Conservation (phyloP, 2,113 vertebrate genomes). For the Sylvietta virens region DNA sequence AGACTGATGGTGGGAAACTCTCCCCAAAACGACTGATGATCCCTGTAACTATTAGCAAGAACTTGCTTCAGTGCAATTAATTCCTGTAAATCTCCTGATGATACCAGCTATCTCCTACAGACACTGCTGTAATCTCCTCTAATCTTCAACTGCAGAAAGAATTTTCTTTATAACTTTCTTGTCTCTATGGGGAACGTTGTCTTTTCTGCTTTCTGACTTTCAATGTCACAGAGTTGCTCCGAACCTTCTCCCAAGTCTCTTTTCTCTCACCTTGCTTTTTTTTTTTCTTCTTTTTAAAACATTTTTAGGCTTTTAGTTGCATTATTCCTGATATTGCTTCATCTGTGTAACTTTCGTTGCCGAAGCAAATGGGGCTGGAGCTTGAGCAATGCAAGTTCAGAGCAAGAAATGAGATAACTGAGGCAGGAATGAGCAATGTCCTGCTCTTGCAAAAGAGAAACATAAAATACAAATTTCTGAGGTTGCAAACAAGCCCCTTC, state of each 20-base stretch:
- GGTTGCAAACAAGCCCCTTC: not conserved
- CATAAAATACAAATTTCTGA: not conserved
- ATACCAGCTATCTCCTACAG: not conserved
- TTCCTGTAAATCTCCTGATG: not conserved
- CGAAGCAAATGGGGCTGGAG: not conserved
- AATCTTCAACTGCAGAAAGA: not conserved
- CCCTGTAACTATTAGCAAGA: not conserved
- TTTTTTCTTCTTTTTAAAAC: accelerated
- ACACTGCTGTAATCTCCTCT: not conserved
- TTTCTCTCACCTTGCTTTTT: not conserved
- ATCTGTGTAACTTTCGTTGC: not conserved
- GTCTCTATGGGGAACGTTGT: accelerated
- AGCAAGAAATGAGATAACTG: not conserved
- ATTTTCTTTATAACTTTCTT: not conserved
- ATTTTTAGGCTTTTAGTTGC: not conserved
- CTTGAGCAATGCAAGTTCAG: slow-evolving; percentile 15
- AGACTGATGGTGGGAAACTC: not conserved
- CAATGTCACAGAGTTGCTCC: not conserved
- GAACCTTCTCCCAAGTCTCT: not conserved
- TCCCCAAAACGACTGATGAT: accelerated
- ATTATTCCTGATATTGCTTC: not conserved
- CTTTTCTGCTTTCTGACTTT: not conserved
- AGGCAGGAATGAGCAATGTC: not conserved
- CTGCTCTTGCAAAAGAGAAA: not conserved
- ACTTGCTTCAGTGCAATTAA: not conserved